Conservation (phyloP, 2,888 invertebrate species). For the Thumatha senex region DNA sequence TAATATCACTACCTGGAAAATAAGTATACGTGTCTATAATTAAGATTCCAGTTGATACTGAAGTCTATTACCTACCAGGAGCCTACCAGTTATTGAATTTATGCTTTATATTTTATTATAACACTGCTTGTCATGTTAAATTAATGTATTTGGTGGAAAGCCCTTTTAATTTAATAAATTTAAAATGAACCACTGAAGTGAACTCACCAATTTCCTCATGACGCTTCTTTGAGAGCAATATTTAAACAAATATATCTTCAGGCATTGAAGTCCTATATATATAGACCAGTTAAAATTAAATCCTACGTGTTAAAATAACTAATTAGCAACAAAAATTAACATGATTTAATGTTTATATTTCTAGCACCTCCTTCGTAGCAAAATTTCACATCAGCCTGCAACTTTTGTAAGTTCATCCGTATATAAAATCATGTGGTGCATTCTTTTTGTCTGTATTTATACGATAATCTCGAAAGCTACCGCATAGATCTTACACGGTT, state of each 20-base stretch:
- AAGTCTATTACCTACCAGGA: too few species aligned
- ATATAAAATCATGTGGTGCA: too few species aligned
- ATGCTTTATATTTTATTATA: too few species aligned
- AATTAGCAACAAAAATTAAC: conserved; percentile 27
- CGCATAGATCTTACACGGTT: too few species aligned
- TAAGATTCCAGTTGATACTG: too few species aligned
- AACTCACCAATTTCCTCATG: conserved; percentile 26
- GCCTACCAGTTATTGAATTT: too few species aligned
- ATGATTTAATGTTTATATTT: neutral
- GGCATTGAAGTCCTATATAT: conserved; percentile 13
- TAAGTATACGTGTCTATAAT: neutral
- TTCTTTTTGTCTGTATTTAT: too few species aligned
- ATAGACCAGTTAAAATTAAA: conserved; percentile 22
- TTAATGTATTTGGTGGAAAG: too few species aligned
- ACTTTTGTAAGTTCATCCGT: too few species aligned
- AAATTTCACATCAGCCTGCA: neutral
- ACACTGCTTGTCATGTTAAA: too few species aligned
- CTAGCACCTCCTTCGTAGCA: neutral
- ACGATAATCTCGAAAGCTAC: too few species aligned
- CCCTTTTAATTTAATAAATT: too few species aligned
- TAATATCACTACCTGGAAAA: conserved; percentile 18
- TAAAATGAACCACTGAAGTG: neutral
- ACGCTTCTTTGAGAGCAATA: neutral
- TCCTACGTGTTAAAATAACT: conserved; percentile 13
- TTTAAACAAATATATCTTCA: neutral